Base-by-base conservation (phyloP, 2,113 vertebrate species). In the Silurus glanis region DNA sequence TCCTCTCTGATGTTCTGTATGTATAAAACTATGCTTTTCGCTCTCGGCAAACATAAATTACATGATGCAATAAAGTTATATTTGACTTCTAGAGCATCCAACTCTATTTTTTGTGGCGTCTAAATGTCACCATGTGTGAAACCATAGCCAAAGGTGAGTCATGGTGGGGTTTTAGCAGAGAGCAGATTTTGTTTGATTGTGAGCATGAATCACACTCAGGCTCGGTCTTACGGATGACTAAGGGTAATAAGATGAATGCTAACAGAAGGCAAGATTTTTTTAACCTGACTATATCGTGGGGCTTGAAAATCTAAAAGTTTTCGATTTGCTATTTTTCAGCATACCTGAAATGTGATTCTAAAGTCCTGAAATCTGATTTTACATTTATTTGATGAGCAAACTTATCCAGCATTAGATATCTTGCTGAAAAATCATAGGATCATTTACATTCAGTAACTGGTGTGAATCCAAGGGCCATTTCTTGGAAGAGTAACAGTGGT, bases 61-160 rank as follows among this genome's bases (percentile, higher is more conserved):
- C 21, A 75, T n/a, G 19, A 19, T 84, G 67, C 55, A 72, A 47
- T 84, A 49, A 56, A 84, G 19, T 64, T 51, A 64, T 45, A 84
- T 59, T 7, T 1, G 25, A 75, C 3, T 17, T 37, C 37, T 4
- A 59, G 19, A 25, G 37, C 13, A 1, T 62, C 5, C 56, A 9
- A 10, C 21, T 75, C 67, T 83, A n/a, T 61, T 83, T 59, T 71
- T 62, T 47, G 25, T 58, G 82, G 23, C 3, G 2, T 62, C 59
- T 84, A 84, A 84, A 67, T 67, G 61, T 55, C 45, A 51, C 82
- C 10, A 13, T 49, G 19, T 2, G 4, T 78, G 47, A 78, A 78
- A 66, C 58, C 58, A 66, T 1, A 55, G 3, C 72, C 59, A 12
- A 23, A 25, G 3, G 1, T 81, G 78, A 86, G 37, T 86, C 76